Base-by-base conservation (phyloP, 2,797 vertebrate genomes). In the Pyrocephalus nanus region DNA sequence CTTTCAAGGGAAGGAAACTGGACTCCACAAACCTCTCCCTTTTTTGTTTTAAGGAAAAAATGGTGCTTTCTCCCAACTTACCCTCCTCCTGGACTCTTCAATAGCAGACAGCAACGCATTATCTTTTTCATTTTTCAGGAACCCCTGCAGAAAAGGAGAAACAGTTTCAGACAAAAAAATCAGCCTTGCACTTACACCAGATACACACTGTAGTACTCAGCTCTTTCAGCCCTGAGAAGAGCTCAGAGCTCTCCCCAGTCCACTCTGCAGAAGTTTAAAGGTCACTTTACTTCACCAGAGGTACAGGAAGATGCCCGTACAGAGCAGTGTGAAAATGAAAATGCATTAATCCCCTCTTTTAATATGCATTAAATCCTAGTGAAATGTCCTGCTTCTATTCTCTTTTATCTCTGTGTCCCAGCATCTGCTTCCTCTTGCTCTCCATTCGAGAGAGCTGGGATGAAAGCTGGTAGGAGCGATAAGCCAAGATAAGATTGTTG, bases 71-170 rank as follows among this genome's bases (percentile, higher is more conserved):
- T 67, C 48, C 60, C 72, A 87, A 88, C 99, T 98, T 97, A 99
- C 99, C 98, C 99, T 98, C 97, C 98, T 99, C 88, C 99, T 98
- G 36, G 99, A 99, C 96, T 99, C 99, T 95, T 99, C 99, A 58
- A 99, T 99, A 95, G 99, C 99, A 32, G 99, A 99, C 88, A 99
- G 97, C 91, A 99, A 97, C 42, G 99, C 99, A 98, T 99, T 99
- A 97, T 99, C 99, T 96, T 99, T 98, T 97, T 99, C 99, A 95
- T 99, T 99, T 97, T 99, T 99, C 95, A 99, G 96, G 98, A 99
- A 99, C 83, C 99, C 99, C 99, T 99, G 97, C 66, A 76, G 81
- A 88, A 95, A 81, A 89, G 12, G 14, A 64, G 45, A 92, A 91
- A 94, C 4, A 57, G 65, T n/a, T 94, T 94, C 71, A 76, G 90